phyloP scores from a whole-genome alignment of 1,140 invertebrate species.

The Lordiphosa clarofinis region DNA sequence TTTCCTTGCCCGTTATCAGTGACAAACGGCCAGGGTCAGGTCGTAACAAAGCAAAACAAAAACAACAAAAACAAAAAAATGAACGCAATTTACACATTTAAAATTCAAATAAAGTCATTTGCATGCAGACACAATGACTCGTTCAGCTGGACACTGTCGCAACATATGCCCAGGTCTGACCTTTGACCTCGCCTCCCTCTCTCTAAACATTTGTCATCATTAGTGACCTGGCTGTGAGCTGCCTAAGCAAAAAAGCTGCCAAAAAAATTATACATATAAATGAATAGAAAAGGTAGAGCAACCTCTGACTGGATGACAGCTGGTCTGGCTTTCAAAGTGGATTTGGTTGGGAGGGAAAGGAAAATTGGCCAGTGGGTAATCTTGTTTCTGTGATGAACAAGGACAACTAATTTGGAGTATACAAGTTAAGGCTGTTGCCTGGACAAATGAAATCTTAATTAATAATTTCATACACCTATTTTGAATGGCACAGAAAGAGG shows the following conservation, averaged over 20 bases:
- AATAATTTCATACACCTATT: no score
- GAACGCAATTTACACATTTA: slow-evolving; percentile 75
- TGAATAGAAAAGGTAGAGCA: slow-evolving; percentile 22
- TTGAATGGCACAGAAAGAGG: no score
- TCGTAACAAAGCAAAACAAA: slow-evolving; percentile 13
- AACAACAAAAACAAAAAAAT: slow-evolving; percentile 30
- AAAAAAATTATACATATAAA: slow-evolving; percentile 12
- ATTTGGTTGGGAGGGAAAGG: neutral
- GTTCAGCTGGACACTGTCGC: slow-evolving; percentile 43
- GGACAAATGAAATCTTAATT: no score
- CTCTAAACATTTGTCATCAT: slow-evolving; percentile 69
- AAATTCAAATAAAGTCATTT: slow-evolving; percentile 78
- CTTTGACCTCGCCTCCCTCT: slow-evolving; percentile 47
- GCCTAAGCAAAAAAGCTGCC: slow-evolving; percentile 5
- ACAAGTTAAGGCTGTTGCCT: no score
- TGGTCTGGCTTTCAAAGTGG: slow-evolving; percentile 29
- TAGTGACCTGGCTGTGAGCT: slow-evolving; percentile 46
- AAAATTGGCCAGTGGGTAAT: no score
- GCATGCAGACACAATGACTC: slow-evolving; percentile 70
- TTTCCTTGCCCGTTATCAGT: slow-evolving; percentile 68
- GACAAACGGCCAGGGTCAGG: slow-evolving; percentile 64
- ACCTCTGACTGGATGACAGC: slow-evolving; percentile 23
- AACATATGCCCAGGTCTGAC: slow-evolving; percentile 66
- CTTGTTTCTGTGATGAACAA: no score
- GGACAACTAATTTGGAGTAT: no score